Evolutionary conservation across 2,113 vertebrate species (phyloP), one percentile per base, ranked within the genome.

Genomic region (Heterocephalus glaber): DNA sequence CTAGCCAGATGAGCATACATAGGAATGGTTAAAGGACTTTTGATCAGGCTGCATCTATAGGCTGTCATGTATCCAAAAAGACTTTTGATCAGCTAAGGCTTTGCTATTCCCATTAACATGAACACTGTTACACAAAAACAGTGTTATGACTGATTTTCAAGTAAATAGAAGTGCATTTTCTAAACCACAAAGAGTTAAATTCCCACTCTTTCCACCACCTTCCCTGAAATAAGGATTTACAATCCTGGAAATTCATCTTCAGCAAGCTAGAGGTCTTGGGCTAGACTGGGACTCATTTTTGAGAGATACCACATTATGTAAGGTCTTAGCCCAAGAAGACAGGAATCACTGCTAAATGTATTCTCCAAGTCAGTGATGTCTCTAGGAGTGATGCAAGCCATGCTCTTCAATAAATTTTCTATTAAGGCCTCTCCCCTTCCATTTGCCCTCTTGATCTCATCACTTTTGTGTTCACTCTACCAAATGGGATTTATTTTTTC

Each of bases 231-330:
- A 88, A 19, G 5, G 13, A 79, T 65, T 90, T 6, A 66, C 26
- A 61, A 61, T 88, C 33, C 60, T 95, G 3, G 47, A 52, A 89
- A 94, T 95, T 61, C 11, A 70, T 95, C 74, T 91, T 94, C 28
- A 61, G 89, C 61, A 94, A 84, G 80, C 28, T 76, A 16, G 83
- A 92, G 86, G 35, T 35, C 52, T 74, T 94, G 52, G 17, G 24
- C 33, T 86, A 17, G 33, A 95, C 38, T 93, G 66, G 26, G 68
- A 63, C 61, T 96, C 61, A 85, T 96, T 96, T 97, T 94, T 97
- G 47, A 93, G 86, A 96, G 96, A 94, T 89, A 93, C 13, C 66
- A 65, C 47, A 81, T 96, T 93, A 47, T 80, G 9, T 92, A 85
- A 90, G 54, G 38, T 89, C 52, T 96, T 68, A 97, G 47, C 81